Base-by-base conservation (phyloP, 53 echinoderm and acorn worm species). In the Echinometra lucunter region DNA sequence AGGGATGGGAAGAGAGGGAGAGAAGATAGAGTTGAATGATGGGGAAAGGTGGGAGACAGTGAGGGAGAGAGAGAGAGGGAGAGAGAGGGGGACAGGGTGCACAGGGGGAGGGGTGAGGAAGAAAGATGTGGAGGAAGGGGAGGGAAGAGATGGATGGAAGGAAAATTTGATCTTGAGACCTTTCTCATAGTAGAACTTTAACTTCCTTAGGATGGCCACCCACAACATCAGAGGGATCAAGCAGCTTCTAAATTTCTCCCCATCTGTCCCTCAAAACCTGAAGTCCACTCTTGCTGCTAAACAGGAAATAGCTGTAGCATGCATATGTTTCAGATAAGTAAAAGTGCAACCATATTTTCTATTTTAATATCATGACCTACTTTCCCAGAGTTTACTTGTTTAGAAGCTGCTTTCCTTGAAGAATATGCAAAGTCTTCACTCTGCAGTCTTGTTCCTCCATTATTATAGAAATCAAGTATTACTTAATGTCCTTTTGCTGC, bases 271-370 rank as follows among this genome's bases (percentile, higher is more conserved):
- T 57, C 69, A 13, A 37, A 35, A 21, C 74, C 23, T 1, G 18
- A 34, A 27, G 34, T 74, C 12, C 7, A 74, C 32, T 12, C 3
- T 34, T 38, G 74, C 35, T 74, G 74, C 74, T 74, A 74, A 37
- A 74, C 74, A 74, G 74, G 74, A 74, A 74, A 74, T 37, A 74
- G 35, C 74, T 74, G 1, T 74, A 37, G 35, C 74, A 74, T 74
- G 74, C 74, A 74, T 37, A 74, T 74, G 74, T 74, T 74, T 25
- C 37, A 37, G 28, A 27, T 27, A 9, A 1, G n/a, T 74, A 35
- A 38, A n/a, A 74, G 37, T 74, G 74, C 37, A 74, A 74, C 34
- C 40, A 63, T 91, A 23, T 32, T 57, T 90, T 63, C 57, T 44
- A 9, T 23, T n/a, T n/a, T n/a, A n/a, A n/a, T n/a, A 90, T 90